Evolutionary conservation across 2,113 vertebrate species (phyloP).

Genomic region (Serinus canaria): DNA sequence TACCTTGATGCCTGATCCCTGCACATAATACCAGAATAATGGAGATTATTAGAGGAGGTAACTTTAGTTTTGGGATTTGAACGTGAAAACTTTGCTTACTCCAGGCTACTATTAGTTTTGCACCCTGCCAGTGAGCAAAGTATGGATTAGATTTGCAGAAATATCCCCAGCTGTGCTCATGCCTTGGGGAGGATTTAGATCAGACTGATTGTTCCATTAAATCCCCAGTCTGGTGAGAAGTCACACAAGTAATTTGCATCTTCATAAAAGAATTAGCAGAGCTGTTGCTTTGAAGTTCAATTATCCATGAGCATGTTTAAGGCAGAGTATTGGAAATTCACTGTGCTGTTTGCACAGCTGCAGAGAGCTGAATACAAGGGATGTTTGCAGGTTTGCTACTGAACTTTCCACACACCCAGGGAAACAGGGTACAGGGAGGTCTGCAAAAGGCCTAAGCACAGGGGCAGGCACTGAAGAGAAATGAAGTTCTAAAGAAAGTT

Average conservation of each 20-base stretch:
- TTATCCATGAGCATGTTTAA: constrained; percentile 38
- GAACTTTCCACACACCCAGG: background rate
- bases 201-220: constrained; percentile 49
- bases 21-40: background rate
- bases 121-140: background rate
- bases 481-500: constrained; percentile 1
- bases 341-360: constrained; percentile 51
- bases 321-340: constrained; percentile 18
- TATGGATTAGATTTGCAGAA: constrained; percentile 18
- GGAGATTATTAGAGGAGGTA: background rate
- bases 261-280: constrained; percentile 59
- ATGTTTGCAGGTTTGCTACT: background rate
- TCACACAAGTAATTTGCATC: constrained; percentile 66
- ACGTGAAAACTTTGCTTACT: background rate
- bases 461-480: background rate
- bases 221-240: constrained; percentile 34
- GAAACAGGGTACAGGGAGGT: background rate
- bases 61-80: background rate
- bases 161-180: background rate
- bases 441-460: background rate
- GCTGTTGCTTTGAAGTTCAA: constrained; percentile 49
- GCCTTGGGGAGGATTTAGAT: constrained; percentile 5
- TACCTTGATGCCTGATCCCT: background rate
- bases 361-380: background rate
- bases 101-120: constrained; percentile 24